A percentile compares a stretch with the other conserved stretches of the same genome.
Evolutionary conservation across 2,888 invertebrate genomes (phyloP).

Genomic region (Hemistola chrysoprasaria): DNA sequence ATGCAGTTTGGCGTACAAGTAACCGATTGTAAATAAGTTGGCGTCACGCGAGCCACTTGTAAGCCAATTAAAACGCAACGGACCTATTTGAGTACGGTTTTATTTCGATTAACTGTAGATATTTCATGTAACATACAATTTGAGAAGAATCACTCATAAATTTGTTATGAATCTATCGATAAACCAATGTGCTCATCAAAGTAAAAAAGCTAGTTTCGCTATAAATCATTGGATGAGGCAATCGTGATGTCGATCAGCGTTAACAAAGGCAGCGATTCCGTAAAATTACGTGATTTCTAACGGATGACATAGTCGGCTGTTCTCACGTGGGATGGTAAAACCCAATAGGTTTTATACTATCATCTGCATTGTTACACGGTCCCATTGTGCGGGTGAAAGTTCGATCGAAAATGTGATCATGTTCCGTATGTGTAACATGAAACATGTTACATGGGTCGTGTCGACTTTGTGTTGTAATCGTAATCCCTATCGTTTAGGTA

Average conservation of each 20-base stretch:
- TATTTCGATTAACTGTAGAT: constrained; percentile 13
- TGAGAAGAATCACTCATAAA: no score
- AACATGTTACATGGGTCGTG: constrained; percentile 18
- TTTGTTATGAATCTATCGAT: no score
- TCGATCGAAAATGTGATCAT: constrained; percentile 41
- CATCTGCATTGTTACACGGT: constrained; percentile 45
- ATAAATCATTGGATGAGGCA: constrained; percentile 13
- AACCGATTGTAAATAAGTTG: constrained; percentile 30
- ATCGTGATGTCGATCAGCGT: constrained; percentile 27
- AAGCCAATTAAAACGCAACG: constrained; percentile 23
- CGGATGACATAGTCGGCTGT: constrained; percentile 45
- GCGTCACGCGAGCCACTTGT: constrained; percentile 31
- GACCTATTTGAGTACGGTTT: constrained; percentile 18
- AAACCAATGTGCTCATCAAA: no score
- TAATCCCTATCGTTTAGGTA: constrained; percentile 15
- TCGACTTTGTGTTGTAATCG: constrained; percentile 13
- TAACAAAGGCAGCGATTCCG: constrained; percentile 30
- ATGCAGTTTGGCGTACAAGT: constrained; percentile 31
- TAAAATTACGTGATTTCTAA: constrained; percentile 41
- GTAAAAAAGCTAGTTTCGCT: no score
- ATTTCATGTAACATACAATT: no score
- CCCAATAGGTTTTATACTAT: constrained; percentile 35
- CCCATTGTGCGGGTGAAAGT: constrained; percentile 73
- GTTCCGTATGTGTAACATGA: constrained; percentile 28
- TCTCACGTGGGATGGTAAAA: constrained; percentile 49